Evolutionary conservation across 2,888 invertebrate species (phyloP), one percentile per base, ranked within the genome.

Genomic region (Neocrepidodera transversa): DNA sequence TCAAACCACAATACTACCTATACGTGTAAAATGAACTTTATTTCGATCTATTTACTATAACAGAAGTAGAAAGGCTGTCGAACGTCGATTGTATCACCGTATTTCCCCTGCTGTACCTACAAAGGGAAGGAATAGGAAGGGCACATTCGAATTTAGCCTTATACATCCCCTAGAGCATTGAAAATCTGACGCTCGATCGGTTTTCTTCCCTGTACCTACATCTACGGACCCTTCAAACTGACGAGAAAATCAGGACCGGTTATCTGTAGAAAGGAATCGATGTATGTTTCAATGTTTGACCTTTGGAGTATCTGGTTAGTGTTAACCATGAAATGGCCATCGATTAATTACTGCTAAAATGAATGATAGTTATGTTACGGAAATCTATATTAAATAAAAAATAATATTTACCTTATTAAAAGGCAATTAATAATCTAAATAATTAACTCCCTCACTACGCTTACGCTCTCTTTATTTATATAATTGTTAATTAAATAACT

Each of bases 171-270:
- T 50, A 42, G 59, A 59, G 64, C 60, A 62, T 67, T 59, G 60
- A 58, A 70, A 70, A 70, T 68, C 64, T 68, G 68, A 70, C 38
- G 17, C 63, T 68, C 57, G 57, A 64, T 60, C 55, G 53, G 62
- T 65, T 51, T 51, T 28, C 40, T 51, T 16, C 38, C 17, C 16
- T 14, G 28, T 42, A 40, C 30, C 40, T 30, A 28, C 51, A 50
- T 38, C n/a, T n/a, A 38, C 38, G n/a, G 14, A 51, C 40, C 51
- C 42, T 26, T 42, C 28, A 51, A 40, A 30, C n/a, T 50, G 50
- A 50, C 36, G 28, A 50, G 38, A n/a, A 49, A 51, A 51, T 51
- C 51, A 51, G 51, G 38, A 38, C 38, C 38, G 40, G 40, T 28
- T 17, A 18, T 23, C n/a, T 28, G 42, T 28, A 16, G 11, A 32